Evolutionary conservation across 2,888 invertebrate species (phyloP), one percentile per base, ranked within the genome.

Genomic region (Emmelina monodactyla): DNA sequence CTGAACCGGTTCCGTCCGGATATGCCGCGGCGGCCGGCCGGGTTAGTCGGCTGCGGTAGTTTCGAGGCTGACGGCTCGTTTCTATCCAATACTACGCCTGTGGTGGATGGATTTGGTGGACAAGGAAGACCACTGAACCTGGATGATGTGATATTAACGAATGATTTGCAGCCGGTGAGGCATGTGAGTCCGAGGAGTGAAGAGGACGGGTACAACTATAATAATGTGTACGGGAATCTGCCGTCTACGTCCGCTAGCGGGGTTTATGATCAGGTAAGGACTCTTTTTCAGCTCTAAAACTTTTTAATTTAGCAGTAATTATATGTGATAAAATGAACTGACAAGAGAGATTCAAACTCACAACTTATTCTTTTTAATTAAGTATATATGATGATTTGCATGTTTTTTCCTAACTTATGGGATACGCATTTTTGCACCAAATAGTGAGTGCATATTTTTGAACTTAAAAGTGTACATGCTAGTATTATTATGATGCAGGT

Each of bases 161-260:
- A 66, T 32, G 78, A 76, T 22, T 44, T 70, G 10, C 68, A 67
- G 34, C 46, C 62, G 1, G 59, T 62, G 0, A 58, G 65, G 0
- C 68, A 62, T 37, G 55, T 66, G 5, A 59, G 61, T 31, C 58
- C 65, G 5, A 53, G 65, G 2, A 64, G 55, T 7, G 69, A 71
- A 16, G 82, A 79, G 33, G 82, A 83, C 37, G 76, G 65, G 29
- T 70, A 82, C 33, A 83, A 83, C 42, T 78, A 76, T 37, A 75
- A 76, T 32, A 72, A 72, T 22, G 37, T 70, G 0, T 75, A 75
- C 31, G 65, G 68, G 0, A 73, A 73, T 25, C 46, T 71, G 9
- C 62, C 73, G 0, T 66, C 67, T 0, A 55, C 58, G 42, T 69
- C 72, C 1, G 68, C 69, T n/a, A 71, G 72, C 0, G 70, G 44